A percentile compares a stretch with the other conserved stretches of the same genome.
These are phyloP conservation scores for Tachysurus vachellii DNA, from an alignment of 2,113 vertebrate genomes.

Conservation along the genomic window DNA sequence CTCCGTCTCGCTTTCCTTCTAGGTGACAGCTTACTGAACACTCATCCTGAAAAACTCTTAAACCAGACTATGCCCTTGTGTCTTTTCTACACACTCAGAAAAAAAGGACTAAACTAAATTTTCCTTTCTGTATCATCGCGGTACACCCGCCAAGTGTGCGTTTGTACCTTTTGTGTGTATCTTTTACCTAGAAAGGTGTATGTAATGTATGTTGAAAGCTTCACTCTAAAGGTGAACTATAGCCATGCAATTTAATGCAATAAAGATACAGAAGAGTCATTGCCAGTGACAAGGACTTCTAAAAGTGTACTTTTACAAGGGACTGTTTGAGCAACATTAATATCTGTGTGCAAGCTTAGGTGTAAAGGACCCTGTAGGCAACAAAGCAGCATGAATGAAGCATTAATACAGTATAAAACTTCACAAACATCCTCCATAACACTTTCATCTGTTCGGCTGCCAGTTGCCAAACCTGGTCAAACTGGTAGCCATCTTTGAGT, in stretches of 20 bases:
- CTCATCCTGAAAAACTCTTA: slow-evolving; percentile 3
- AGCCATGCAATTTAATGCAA: neutral
- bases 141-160: neutral
- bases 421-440: neutral
- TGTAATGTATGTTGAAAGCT: neutral
- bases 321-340: neutral
- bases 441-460: neutral
- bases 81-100: neutral
- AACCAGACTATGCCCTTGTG: neutral
- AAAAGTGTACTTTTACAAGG: neutral
- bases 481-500: neutral
- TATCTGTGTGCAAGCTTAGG: neutral
- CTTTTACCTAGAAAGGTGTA: neutral
- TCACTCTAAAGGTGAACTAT: neutral
- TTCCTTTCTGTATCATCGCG: neutral
- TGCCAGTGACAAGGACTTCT: neutral
- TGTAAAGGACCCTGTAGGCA: neutral
- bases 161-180: no score
- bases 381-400: neutral
- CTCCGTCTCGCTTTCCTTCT: slow-evolving; percentile 44
- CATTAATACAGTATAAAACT: neutral
- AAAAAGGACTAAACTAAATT: neutral
- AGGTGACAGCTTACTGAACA: slow-evolving; percentile 19
- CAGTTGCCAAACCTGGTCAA: neutral
- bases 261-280: neutral